These are phyloP conservation scores for Arvicanthis niloticus DNA, from an alignment of 2,113 vertebrate genomes.

Conservation along the genomic window DNA sequence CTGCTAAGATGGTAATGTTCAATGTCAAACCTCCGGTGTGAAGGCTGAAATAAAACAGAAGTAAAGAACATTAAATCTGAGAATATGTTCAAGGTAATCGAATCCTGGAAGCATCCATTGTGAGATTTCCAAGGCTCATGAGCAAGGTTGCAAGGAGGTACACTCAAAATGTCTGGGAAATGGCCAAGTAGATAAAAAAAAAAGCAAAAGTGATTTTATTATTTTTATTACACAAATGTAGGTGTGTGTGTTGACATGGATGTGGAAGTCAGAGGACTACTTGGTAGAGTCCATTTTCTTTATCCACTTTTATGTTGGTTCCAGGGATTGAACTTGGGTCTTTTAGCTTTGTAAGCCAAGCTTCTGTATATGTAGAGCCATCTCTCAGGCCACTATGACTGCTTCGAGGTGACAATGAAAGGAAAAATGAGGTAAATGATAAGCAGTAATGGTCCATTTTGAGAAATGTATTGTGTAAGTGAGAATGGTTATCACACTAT, in stretches of 20 bases:
- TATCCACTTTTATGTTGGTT: neutral
- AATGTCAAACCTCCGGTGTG: neutral
- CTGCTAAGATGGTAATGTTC: neutral
- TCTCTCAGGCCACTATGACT: neutral
- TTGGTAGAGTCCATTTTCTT: neutral
- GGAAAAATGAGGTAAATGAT: neutral
- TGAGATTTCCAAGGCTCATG: neutral
- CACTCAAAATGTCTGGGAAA: neutral
- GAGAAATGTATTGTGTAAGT: constrained; percentile 46
- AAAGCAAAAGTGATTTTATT: constrained; percentile 33
- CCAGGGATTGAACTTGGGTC: neutral
- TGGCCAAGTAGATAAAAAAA: constrained; percentile 39
- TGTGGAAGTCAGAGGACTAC: neutral
- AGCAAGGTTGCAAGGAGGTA: neutral
- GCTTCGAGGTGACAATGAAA: neutral
- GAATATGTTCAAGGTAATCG: neutral
- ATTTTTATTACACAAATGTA: neutral
- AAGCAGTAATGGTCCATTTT: neutral
- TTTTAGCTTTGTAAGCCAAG: neutral
- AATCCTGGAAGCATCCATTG: neutral
- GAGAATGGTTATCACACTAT: constrained; percentile 10
- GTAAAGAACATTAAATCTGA: neutral
- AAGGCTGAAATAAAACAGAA: neutral
- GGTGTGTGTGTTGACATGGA: neutral
- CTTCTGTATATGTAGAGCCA: neutral